These are phyloP conservation scores for Camptogramma bilineatum DNA, from an alignment of 2,888 invertebrate species.

Conservation along the genomic window DNA sequence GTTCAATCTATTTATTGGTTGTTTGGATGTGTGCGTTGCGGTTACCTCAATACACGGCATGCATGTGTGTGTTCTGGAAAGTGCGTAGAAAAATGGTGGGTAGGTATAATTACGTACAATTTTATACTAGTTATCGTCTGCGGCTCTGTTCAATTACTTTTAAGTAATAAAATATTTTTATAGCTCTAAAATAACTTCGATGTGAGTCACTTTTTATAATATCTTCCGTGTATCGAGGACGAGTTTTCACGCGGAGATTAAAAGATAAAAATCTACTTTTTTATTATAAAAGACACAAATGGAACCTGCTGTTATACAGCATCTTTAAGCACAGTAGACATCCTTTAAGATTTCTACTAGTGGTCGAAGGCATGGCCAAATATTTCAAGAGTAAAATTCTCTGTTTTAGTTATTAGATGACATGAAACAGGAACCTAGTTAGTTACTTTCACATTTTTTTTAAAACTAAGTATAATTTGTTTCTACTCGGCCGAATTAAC, in stretches of 20 bases:
- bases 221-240: neutral
- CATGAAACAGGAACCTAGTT: too few species aligned
- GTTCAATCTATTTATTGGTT: slow-evolving; percentile 85
- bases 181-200: neutral
- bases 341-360: too few species aligned
- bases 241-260: neutral
- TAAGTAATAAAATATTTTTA: slow-evolving; percentile 10
- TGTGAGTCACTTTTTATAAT: neutral
- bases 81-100: slow-evolving; percentile 82
- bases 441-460: too few species aligned
- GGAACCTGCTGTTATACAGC: neutral
- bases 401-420: too few species aligned
- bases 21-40: slow-evolving; percentile 71
- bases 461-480: too few species aligned
- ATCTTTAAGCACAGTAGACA: too few species aligned
- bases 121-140: slow-evolving; percentile 53
- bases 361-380: too few species aligned
- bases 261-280: neutral
- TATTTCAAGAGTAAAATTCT: too few species aligned
- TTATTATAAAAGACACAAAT: neutral
- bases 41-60: slow-evolving; percentile 56
- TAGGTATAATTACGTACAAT: slow-evolving; percentile 72
- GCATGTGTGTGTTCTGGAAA: slow-evolving; percentile 67
- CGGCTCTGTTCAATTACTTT: slow-evolving; percentile 27
- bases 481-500: too few species aligned